Base-by-base conservation (phyloP, 1,140 invertebrate genomes). In the Drosophila takahashii region DNA sequence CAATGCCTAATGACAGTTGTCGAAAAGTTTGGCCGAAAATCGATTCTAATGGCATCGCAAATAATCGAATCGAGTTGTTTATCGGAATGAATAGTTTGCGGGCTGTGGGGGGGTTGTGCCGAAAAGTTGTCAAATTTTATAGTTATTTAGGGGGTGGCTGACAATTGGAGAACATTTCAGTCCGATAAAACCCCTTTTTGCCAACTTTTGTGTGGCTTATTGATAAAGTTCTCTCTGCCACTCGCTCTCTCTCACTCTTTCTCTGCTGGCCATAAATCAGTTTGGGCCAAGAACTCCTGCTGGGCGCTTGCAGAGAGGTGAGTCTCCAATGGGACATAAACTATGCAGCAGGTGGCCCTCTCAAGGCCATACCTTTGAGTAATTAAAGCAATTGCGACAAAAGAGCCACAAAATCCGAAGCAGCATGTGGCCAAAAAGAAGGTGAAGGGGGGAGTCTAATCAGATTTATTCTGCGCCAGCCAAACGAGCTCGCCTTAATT, bases 21-120 rank as follows among this genome's bases (percentile, higher is more conserved):
- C 51, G 83, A 77, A 84, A 83, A 87, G 81, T 78, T 83, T 52
- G 73, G 18, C 48, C 58, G 42, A 76, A 87, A 87, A 87, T 89
- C 83, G 83, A 87, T 87, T 87, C 81, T 87, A 87, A 89, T 87
- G 79, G 79, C 84, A 83, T 76, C 61, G 84, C 83, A 87, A 87
- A 87, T 87, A 87, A 87, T 66, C 58, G 62, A 83, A 87, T 83
- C 64, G 83, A 74, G 67, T 86, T 86, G 79, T 85, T 87, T 85
- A 85, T 86, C 42, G 34, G 32, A 59, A 72, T 62, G 51, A 77
- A 61, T 56, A 59, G 56, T 66, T 48, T 44, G n/a, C 18, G 8
- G n/a, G 22, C 4, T 9, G 16, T 45, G 16, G n/a, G 41, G 53
- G 39, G 34, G 61, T 22, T 10, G 11, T 42, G 26, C 26, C 41